phyloP scores from a whole-genome alignment of 2,113 vertebrate genomes.

The Deroptyus accipitrinus region DNA sequence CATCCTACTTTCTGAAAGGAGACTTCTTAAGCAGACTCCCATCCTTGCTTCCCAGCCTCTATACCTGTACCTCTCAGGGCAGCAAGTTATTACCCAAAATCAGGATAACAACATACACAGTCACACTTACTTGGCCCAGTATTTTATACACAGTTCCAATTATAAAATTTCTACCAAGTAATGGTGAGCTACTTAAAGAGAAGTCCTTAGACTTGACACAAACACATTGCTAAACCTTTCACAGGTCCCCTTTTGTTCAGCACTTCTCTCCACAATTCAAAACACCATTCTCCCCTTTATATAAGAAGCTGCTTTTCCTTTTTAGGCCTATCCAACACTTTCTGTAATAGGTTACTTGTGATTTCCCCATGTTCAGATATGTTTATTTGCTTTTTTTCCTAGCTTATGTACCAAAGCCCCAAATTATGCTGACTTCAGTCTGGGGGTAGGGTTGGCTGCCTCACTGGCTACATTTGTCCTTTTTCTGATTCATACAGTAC shows the following conservation, averaged over 20 bases:
- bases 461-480: background rate
- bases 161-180: background rate
- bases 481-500: background rate
- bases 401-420: background rate
- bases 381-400: background rate
- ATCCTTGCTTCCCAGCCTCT: background rate
- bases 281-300: background rate
- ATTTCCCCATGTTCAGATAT: background rate
- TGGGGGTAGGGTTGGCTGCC: background rate
- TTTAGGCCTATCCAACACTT: background rate
- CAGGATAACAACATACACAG: rapidly evolving
- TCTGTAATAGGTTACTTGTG: background rate
- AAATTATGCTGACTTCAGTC: background rate
- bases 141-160: background rate
- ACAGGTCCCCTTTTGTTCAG: background rate
- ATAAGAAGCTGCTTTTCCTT: background rate
- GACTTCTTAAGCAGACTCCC: background rate
- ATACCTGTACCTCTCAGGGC: background rate
- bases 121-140: background rate
- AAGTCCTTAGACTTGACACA: background rate
- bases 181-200: background rate
- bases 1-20: background rate
- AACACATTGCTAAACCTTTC: background rate
- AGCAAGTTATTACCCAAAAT: background rate
- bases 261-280: background rate